A percentile compares a stretch with the other conserved stretches of the same genome.
phyloP scores from a whole-genome alignment of 2,797 vertebrate species.

The Poecile montanus region DNA sequence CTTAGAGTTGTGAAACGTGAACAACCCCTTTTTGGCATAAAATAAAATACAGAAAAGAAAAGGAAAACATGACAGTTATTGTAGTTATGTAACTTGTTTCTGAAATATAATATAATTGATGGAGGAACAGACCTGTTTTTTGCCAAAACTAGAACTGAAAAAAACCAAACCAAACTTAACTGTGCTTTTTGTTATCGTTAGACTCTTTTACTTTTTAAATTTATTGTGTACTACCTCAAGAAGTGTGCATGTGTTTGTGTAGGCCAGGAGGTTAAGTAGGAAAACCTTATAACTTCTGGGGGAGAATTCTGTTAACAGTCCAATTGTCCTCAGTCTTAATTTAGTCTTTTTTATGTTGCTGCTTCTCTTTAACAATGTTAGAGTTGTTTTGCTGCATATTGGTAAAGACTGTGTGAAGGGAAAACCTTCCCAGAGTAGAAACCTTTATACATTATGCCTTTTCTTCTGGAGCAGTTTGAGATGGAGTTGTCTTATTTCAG shows the following conservation, averaged over 20 bases:
- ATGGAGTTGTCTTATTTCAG: neutral
- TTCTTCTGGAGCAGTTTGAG: neutral
- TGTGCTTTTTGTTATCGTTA: neutral
- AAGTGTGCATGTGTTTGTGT: accelerated
- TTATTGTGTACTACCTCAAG: neutral
- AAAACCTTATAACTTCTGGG: neutral
- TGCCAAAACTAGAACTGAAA: neutral
- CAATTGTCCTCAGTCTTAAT: neutral
- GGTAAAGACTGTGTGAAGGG: neutral
- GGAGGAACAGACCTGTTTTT: neutral
- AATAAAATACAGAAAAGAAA: neutral
- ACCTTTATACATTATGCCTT: neutral
- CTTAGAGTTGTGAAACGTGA: neutral
- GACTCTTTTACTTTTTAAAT: neutral
- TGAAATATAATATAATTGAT: neutral
- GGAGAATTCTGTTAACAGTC: neutral
- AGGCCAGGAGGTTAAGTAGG: neutral
- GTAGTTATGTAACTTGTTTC: neutral
- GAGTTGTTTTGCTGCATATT: neutral
- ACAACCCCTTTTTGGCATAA: neutral
- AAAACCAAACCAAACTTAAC: neutral
- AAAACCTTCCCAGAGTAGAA: neutral
- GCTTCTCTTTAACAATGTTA: neutral
- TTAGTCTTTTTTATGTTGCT: neutral
- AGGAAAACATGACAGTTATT: neutral